Percentiles rank a stretch among this genome's conserved stretches.
These are phyloP conservation scores for Drosophila sulfurigaster DNA, from an alignment of 1,140 invertebrate species.

Conservation along the genomic window DNA sequence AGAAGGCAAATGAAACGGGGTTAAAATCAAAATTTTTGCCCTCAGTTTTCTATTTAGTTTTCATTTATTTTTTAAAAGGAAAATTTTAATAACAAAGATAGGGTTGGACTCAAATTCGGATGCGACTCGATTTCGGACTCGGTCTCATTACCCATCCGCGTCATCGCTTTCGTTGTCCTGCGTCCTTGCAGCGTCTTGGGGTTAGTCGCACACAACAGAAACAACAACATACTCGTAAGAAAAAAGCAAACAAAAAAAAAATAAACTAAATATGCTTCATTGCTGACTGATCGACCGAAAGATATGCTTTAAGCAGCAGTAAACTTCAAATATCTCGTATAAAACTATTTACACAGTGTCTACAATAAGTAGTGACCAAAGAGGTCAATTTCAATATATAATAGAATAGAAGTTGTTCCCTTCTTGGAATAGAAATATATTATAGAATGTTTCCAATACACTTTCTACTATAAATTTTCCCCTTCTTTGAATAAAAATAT, in stretches of 20 bases:
- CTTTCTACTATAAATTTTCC: too few species aligned
- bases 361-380: too few species aligned
- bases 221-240: neutral
- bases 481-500: too few species aligned
- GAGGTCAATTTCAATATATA: too few species aligned
- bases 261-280: neutral
- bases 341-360: too few species aligned
- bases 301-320: conserved; percentile 1
- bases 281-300: neutral
- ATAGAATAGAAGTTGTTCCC: too few species aligned
- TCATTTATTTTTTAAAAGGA: conserved; percentile 79
- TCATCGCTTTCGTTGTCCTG: neutral
- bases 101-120: conserved; percentile 45
- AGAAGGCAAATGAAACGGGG: conserved; percentile 49
- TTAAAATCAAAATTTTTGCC: conserved; percentile 77
- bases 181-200: conserved; percentile 26
- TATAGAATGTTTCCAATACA: too few species aligned
- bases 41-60: conserved; percentile 77
- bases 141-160: conserved; percentile 21
- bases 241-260: too few species aligned
- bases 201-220: conserved; percentile 19
- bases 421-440: too few species aligned
- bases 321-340: too few species aligned
- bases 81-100: conserved; percentile 79
- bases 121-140: neutral